These are phyloP conservation scores for Leptoteleia sp. DNA, from an alignment of 1,140 invertebrate genomes.

Conservation along the genomic window DNA sequence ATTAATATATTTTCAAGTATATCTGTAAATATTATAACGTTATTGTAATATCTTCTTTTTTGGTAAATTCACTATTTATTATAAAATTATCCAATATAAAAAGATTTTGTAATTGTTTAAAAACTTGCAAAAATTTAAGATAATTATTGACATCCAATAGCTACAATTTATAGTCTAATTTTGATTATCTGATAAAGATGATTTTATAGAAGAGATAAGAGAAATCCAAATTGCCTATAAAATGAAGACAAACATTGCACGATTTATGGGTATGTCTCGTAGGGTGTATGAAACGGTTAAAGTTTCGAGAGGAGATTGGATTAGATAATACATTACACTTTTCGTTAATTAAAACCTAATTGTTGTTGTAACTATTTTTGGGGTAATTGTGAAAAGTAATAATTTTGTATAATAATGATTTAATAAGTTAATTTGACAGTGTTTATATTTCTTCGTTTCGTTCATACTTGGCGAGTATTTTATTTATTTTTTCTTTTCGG, in stretches of 20 bases:
- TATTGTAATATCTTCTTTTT: too few relatives aligned
- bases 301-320: not conserved
- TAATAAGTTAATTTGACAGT: conserved; percentile 20
- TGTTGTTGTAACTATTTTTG: too few relatives aligned
- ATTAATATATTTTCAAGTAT: too few relatives aligned
- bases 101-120: too few relatives aligned
- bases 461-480: conserved; percentile 1
- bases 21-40: too few relatives aligned
- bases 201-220: not conserved
- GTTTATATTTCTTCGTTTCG: conserved; percentile 31
- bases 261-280: not conserved
- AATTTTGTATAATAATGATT: too few relatives aligned
- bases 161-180: not conserved
- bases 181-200: not conserved
- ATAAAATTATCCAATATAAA: too few relatives aligned
- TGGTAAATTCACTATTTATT: too few relatives aligned
- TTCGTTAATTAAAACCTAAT: too few relatives aligned
- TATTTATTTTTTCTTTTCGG: too few relatives aligned
- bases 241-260: not conserved
- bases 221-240: not conserved
- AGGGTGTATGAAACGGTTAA: not conserved
- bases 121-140: not conserved
- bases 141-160: not conserved
- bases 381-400: too few relatives aligned
- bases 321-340: not conserved